phyloP scores from a whole-genome alignment of 2,797 vertebrate genomes.

The Vespertilio murinus region DNA sequence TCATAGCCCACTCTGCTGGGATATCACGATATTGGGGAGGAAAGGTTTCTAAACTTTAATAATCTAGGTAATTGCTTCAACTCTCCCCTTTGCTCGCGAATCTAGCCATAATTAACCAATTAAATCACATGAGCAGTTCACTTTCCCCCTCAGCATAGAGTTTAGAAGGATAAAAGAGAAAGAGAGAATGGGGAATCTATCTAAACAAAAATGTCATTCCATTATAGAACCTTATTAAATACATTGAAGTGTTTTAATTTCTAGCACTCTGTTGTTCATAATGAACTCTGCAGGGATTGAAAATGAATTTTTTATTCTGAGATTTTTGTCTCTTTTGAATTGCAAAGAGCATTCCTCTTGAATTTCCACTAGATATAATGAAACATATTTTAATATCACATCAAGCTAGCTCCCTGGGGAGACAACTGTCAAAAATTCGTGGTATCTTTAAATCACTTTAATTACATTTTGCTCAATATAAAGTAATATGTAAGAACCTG shows the following conservation, averaged over 20 bases:
- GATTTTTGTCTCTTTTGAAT: slow-evolving; percentile 68
- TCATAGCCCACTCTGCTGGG: slow-evolving; percentile 23
- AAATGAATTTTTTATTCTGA: slow-evolving; percentile 72
- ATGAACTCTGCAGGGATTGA: slow-evolving; percentile 74
- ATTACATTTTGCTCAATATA: slow-evolving; percentile 64
- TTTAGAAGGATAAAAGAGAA: slow-evolving; percentile 52
- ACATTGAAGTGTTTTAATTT: slow-evolving; percentile 77
- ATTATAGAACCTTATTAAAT: slow-evolving; percentile 71
- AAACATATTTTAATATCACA: slow-evolving; percentile 70
- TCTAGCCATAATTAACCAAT: slow-evolving; percentile 69
- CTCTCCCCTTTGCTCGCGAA: slow-evolving; percentile 61
- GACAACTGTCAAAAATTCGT: slow-evolving; percentile 65
- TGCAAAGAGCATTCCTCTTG: slow-evolving; percentile 64
- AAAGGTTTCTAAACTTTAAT: slow-evolving; percentile 65
- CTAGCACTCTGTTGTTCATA: slow-evolving; percentile 67
- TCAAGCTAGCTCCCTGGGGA: slow-evolving; percentile 52
- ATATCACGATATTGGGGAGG: slow-evolving; percentile 37
- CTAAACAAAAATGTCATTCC: slow-evolving; percentile 70
- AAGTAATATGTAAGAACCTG: slow-evolving; percentile 30
- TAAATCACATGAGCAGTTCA: slow-evolving; percentile 56
- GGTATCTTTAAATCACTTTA: slow-evolving; percentile 72
- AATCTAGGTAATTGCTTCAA: slow-evolving; percentile 69
- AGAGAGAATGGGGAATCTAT: slow-evolving; percentile 39
- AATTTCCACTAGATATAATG: slow-evolving; percentile 67
- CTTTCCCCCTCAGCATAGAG: slow-evolving; percentile 38